A percentile compares a stretch with the other conserved stretches of the same genome.
phyloP scores from a whole-genome alignment of 1,140 invertebrate species.

The Drosophila pandora region DNA sequence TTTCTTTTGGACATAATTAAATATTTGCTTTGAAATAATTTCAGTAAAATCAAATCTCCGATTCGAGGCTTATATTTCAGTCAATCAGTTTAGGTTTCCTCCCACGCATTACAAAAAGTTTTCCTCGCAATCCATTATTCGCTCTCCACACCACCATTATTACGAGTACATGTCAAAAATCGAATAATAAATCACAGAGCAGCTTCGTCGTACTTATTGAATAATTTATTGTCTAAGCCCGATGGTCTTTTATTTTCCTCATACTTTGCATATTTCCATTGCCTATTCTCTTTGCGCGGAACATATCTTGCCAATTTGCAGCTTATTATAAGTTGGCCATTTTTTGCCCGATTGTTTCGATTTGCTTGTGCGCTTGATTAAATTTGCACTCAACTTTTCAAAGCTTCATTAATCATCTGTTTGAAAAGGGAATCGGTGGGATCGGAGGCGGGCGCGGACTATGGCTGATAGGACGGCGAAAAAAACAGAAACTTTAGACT shows the following conservation, averaged over 20 bases:
- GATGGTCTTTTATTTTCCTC: slow-evolving; percentile 37
- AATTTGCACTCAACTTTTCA: slow-evolving; percentile 72
- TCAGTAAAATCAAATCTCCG: neutral
- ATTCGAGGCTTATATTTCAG: neutral
- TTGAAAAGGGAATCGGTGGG: slow-evolving; percentile 10
- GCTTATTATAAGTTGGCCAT: slow-evolving; percentile 72
- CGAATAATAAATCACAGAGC: slow-evolving; percentile 69
- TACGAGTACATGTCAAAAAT: slow-evolving; percentile 69
- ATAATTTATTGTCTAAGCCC: slow-evolving; percentile 76
- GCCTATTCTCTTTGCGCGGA: slow-evolving; percentile 25
- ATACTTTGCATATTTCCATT: slow-evolving; percentile 31
- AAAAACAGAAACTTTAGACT: slow-evolving; percentile 40
- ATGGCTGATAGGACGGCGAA: slow-evolving; percentile 10
- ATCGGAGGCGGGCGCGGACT: neutral
- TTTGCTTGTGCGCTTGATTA: slow-evolving; percentile 76
- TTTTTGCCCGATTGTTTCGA: slow-evolving; percentile 66
- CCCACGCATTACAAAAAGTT: neutral
- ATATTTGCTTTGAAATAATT: neutral
- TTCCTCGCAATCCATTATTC: slow-evolving; percentile 56
- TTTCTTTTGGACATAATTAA: neutral
- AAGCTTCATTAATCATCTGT: slow-evolving; percentile 77
- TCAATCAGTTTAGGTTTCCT: slow-evolving; percentile 2
- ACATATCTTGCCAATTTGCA: slow-evolving; percentile 70
- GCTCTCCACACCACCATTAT: neutral
- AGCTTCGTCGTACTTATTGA: slow-evolving; percentile 26